Evolutionary conservation across 1,140 invertebrate genomes (phyloP).

Genomic region (Bombus polaris): DNA sequence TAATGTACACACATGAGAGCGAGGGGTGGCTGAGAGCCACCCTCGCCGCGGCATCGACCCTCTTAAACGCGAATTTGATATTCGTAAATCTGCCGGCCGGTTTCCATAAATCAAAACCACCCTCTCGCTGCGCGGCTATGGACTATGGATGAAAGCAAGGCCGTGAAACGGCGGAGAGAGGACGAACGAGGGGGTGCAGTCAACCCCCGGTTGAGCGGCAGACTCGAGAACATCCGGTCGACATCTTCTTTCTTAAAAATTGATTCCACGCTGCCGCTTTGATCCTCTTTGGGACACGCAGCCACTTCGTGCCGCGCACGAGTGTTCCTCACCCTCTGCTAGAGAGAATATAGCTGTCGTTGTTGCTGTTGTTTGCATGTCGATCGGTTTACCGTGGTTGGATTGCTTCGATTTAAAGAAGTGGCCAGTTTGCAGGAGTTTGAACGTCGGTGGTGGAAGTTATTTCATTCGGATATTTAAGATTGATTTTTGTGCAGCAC

Average conservation of each 20-base stretch:
- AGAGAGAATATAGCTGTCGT: not conserved
- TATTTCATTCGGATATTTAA: not conserved
- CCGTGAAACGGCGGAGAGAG: not conserved
- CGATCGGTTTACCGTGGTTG: not conserved
- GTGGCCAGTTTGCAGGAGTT: not conserved
- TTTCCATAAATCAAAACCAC: slow-evolving; percentile 82
- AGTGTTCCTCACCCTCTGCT: slow-evolving; percentile 26
- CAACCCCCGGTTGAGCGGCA: slow-evolving; percentile 12
- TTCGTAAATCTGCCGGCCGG: slow-evolving; percentile 81
- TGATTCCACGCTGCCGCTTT: slow-evolving; percentile 64
- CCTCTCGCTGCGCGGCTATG: slow-evolving; percentile 58
- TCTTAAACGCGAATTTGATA: slow-evolving; percentile 81
- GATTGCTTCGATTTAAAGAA: not conserved
- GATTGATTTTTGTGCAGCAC: not conserved
- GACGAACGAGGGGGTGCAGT: not conserved
- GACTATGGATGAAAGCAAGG: slow-evolving; percentile 32
- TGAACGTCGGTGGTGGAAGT: too few species aligned
- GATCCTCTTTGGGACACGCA: slow-evolving; percentile 44
- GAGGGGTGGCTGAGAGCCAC: slow-evolving; percentile 64
- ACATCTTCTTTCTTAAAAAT: slow-evolving; percentile 70
- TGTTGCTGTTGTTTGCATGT: not conserved
- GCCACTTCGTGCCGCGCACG: not conserved
- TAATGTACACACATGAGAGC: slow-evolving; percentile 72
- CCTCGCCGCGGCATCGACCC: slow-evolving; percentile 62
- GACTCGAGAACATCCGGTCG: slow-evolving; percentile 65